These are phyloP conservation scores for Scotopteryx bipunctaria DNA, from an alignment of 2,888 invertebrate species.

Conservation along the genomic window DNA sequence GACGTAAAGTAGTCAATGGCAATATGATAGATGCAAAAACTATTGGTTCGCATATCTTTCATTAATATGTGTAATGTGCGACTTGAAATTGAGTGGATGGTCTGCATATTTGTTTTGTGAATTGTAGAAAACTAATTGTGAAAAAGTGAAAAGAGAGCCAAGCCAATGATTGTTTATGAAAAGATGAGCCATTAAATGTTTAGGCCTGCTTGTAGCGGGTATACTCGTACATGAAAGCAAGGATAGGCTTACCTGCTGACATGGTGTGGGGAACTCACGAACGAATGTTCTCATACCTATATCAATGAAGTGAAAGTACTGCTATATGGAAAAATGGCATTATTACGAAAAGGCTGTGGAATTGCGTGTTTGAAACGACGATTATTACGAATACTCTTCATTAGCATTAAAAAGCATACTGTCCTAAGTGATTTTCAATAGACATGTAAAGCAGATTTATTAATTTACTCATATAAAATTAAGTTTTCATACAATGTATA, in stretches of 20 bases:
- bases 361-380: background rate
- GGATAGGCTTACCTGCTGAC: background rate
- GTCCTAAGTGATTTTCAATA: background rate
- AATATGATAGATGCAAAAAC: conserved; percentile 15
- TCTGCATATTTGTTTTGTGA: conserved; percentile 10
- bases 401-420: background rate
- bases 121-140: conserved; percentile 11
- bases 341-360: conserved; percentile 12
- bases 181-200: background rate
- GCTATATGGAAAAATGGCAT: background rate
- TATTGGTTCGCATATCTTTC: conserved; percentile 19
- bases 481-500: conserved; percentile 2
- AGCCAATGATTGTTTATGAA: conserved; percentile 4
- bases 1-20: conserved; percentile 14
- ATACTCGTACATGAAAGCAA: background rate
- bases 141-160: background rate
- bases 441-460: background rate
- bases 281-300: background rate
- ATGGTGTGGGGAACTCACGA: background rate
- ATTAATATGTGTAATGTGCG: conserved; percentile 5
- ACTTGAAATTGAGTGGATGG: conserved; percentile 11
- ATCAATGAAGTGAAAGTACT: background rate
- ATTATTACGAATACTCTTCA: background rate
- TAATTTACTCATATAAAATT: background rate
- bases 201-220: background rate